Evolutionary conservation across 2,888 invertebrate genomes (phyloP).

Genomic region (Augiades crinisus): DNA sequence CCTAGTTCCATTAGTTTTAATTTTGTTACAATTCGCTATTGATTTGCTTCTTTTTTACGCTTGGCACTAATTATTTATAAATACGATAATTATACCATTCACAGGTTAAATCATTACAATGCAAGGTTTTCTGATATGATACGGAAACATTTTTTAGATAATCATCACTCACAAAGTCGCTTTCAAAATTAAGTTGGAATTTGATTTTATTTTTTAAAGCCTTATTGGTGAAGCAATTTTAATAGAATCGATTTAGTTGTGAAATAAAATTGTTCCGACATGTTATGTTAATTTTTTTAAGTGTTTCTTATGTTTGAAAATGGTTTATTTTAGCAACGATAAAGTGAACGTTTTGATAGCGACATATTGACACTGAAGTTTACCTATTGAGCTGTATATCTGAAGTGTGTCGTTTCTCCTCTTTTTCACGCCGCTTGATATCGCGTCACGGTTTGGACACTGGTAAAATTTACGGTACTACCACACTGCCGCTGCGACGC

Average conservation of each 20-base stretch:
- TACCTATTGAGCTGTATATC: slow-evolving; percentile 59
- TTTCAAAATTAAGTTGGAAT: slow-evolving; percentile 19
- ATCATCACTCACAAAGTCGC: slow-evolving; percentile 7
- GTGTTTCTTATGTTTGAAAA: neutral
- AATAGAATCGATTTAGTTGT: no score
- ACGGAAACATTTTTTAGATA: neutral
- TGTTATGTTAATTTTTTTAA: neutral
- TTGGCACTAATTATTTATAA: slow-evolving; percentile 15
- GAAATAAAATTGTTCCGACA: neutral
- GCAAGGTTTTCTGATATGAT: neutral
- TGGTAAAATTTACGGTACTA: slow-evolving; percentile 73
- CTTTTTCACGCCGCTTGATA: slow-evolving; percentile 80
- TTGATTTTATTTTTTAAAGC: neutral
- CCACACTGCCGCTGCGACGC: slow-evolving; percentile 43
- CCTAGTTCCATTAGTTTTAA: slow-evolving; percentile 17
- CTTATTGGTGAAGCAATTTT: neutral
- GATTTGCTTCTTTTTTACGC: slow-evolving; percentile 21
- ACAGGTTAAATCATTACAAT: slow-evolving; percentile 17
- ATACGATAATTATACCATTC: slow-evolving; percentile 12
- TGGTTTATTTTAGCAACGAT: neutral
- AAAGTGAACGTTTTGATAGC: slow-evolving; percentile 11
- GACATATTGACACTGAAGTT: slow-evolving; percentile 33
- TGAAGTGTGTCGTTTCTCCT: slow-evolving; percentile 78
- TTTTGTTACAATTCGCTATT: slow-evolving; percentile 16
- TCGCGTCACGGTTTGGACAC: slow-evolving; percentile 78